These are phyloP conservation scores for Sarcophilus harrisii DNA, from an alignment of 2,797 vertebrate genomes.

Conservation along the genomic window DNA sequence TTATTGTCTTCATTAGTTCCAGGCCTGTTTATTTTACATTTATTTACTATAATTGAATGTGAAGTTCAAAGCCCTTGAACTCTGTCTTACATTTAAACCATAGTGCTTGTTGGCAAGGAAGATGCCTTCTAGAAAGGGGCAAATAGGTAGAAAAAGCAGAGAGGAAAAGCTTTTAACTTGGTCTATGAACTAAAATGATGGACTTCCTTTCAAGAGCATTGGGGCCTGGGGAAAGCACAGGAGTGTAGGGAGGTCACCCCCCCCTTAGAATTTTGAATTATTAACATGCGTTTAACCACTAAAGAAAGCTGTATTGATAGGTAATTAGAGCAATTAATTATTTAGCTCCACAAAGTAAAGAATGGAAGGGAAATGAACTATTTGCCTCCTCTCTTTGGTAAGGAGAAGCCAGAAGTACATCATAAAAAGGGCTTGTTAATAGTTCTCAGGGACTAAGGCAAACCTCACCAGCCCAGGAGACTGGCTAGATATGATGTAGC, in stretches of 20 bases:
- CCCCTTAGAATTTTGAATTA: slow-evolving; percentile 93
- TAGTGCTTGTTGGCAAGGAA: slow-evolving; percentile 55
- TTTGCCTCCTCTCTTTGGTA: slow-evolving; percentile 79
- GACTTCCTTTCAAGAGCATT: slow-evolving; percentile 86
- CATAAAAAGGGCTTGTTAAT: slow-evolving; percentile 77
- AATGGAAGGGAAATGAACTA: slow-evolving; percentile 82
- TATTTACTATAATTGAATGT: slow-evolving; percentile 75
- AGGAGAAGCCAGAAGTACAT: slow-evolving; percentile 62
- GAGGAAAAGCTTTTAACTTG: slow-evolving; percentile 86
- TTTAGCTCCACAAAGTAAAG: slow-evolving; percentile 91
- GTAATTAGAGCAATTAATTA: slow-evolving; percentile 95
- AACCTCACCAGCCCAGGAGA: neutral
- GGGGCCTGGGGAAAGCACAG: slow-evolving; percentile 86
- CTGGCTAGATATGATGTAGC: neutral
- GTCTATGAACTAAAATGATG: slow-evolving; percentile 78
- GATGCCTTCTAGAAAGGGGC: slow-evolving; percentile 55
- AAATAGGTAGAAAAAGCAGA: slow-evolving; percentile 54
- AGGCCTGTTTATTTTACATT: slow-evolving; percentile 48
- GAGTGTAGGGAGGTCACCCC: slow-evolving; percentile 85
- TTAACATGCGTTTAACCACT: slow-evolving; percentile 93
- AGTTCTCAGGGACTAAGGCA: neutral
- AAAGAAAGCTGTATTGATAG: slow-evolving; percentile 95
- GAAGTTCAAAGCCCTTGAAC: slow-evolving; percentile 79
- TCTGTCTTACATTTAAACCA: slow-evolving; percentile 79
- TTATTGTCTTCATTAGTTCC: slow-evolving; percentile 40